Evolutionary conservation across 2,797 vertebrate genomes (phyloP).

Genomic region (Pipistrellus pipistrellus): DNA sequence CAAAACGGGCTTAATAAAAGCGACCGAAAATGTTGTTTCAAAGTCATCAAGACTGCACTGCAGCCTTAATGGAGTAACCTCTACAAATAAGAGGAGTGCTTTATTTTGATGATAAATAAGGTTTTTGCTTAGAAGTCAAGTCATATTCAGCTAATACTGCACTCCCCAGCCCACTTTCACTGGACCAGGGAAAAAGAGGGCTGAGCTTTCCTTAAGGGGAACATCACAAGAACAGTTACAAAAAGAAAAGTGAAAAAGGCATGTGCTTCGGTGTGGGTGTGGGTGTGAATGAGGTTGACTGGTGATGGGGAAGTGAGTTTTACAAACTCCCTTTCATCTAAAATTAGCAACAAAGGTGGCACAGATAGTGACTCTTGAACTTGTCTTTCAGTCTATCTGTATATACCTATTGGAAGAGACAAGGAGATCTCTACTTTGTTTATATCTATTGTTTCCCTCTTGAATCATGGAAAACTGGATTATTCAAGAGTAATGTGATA

Average conservation of each 20-base stretch:
- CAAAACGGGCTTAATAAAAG: not conserved
- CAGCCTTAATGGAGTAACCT: not conserved
- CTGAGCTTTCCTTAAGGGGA: not conserved
- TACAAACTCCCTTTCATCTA: not conserved
- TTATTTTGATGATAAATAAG: not conserved
- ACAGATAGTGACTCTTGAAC: not conserved
- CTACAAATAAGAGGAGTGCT: not conserved
- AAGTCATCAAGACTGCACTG: not conserved
- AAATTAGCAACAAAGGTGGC: not conserved
- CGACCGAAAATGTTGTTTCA: not conserved
- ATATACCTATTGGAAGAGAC: not conserved
- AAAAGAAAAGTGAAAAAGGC: not conserved
- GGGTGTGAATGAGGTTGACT: not conserved
- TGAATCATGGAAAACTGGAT: not conserved
- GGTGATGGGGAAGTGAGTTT: not conserved
- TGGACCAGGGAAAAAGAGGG: not conserved
- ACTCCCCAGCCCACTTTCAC: not conserved
- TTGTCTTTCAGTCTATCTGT: not conserved
- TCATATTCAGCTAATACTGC: not conserved
- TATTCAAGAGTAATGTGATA: not conserved
- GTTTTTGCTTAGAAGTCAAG: not conserved
- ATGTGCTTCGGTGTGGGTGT: too few relatives aligned
- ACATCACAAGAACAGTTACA: not conserved
- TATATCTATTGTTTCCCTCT: not conserved
- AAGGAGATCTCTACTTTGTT: not conserved